These are phyloP conservation scores for Temnothorax nylanderi DNA, from an alignment of 1,140 invertebrate genomes.

Conservation along the genomic window DNA sequence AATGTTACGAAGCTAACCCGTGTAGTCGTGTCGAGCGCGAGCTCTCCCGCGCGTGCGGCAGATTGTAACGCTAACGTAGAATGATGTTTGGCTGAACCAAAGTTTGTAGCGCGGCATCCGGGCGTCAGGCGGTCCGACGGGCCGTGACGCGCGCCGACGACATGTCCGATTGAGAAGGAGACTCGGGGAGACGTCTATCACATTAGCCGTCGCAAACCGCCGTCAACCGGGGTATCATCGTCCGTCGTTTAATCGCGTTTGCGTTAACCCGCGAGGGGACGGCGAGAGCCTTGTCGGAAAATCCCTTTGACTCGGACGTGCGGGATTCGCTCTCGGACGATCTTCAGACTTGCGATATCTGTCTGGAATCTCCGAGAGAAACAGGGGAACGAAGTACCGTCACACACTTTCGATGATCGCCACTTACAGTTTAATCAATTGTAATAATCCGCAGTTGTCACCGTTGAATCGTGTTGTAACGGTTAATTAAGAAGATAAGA, in stretches of 20 bases:
- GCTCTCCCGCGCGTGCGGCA: not conserved
- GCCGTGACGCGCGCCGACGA: too few relatives aligned
- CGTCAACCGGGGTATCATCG: slow-evolving; percentile 12
- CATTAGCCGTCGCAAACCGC: not conserved
- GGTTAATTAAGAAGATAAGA: slow-evolving; percentile 49
- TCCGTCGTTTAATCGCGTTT: slow-evolving; percentile 34
- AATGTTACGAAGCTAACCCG: slow-evolving; percentile 53
- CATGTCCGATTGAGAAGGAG: not conserved
- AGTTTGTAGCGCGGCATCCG: slow-evolving; percentile 55
- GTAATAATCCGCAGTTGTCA: slow-evolving; percentile 56
- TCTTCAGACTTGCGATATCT: slow-evolving; percentile 15
- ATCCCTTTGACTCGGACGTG: slow-evolving; percentile 19
- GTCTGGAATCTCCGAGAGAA: not conserved
- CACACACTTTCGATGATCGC: slow-evolving; percentile 60
- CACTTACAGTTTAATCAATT: slow-evolving; percentile 59
- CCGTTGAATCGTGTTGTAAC: slow-evolving; percentile 61
- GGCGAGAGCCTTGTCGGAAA: slow-evolving; percentile 17
- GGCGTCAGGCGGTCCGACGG: slow-evolving; percentile 16
- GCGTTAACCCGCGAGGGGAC: not conserved
- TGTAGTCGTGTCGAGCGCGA: slow-evolving; percentile 37
- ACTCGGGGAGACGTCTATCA: not conserved
- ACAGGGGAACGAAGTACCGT: slow-evolving; percentile 30
- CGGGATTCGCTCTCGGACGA: slow-evolving; percentile 30
- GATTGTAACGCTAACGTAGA: slow-evolving; percentile 44
- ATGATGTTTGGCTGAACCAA: slow-evolving; percentile 55